Evolutionary conservation across 2,888 invertebrate species (phyloP).

Genomic region (Dasypogon diadema): DNA sequence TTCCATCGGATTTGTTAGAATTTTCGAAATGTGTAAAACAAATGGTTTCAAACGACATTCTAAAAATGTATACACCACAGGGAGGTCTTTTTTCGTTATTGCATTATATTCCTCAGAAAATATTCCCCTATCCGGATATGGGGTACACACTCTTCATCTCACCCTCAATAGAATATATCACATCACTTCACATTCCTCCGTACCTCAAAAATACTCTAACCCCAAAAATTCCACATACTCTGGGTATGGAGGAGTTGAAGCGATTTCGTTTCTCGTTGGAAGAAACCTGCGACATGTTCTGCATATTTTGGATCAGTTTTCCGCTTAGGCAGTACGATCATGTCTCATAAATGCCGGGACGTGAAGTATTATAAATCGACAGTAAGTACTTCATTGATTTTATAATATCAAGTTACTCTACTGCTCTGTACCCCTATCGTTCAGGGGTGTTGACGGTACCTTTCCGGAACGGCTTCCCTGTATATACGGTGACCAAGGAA

Average conservation of each 20-base stretch:
- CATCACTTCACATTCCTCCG: constrained; percentile 6
- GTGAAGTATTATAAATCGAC: constrained; percentile 39
- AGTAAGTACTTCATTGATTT: constrained; percentile 49
- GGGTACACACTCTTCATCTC: too few relatives aligned
- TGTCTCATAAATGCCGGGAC: constrained; percentile 25
- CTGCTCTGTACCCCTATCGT: background rate
- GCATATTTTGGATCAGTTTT: constrained; percentile 40
- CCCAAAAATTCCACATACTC: background rate
- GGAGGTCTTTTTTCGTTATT: background rate
- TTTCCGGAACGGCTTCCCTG: background rate
- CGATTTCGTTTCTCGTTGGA: constrained; percentile 33
- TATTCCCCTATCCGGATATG: too few relatives aligned
- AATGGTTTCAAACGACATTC: background rate
- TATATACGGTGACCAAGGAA: background rate
- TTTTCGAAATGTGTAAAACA: background rate
- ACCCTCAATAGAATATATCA: too few relatives aligned
- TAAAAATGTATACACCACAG: background rate
- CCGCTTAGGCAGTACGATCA: constrained; percentile 28
- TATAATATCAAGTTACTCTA: constrained; percentile 29
- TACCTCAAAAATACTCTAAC: constrained; percentile 17
- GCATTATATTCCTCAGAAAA: too few relatives aligned
- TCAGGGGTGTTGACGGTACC: too few relatives aligned
- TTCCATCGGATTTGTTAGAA: constrained; percentile 2
- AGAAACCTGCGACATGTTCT: constrained; percentile 43
- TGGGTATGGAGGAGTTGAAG: background rate